phyloP scores from a whole-genome alignment of 2,888 invertebrate genomes.

The Encarsia formosa region DNA sequence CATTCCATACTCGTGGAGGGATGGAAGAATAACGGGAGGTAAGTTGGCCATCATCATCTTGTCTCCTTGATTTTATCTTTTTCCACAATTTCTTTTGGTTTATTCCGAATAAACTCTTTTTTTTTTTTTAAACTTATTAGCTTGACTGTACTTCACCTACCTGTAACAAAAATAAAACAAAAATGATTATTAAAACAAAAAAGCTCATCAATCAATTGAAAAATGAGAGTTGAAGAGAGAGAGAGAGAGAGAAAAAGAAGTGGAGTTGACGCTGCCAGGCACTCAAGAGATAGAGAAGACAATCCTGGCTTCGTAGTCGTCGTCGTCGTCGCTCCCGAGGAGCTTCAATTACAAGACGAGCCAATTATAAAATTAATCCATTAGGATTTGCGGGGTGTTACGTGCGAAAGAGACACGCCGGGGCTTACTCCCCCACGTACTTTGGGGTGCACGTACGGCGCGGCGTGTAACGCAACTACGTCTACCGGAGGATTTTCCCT shows the following conservation, averaged over 20 bases:
- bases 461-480: too few relatives aligned
- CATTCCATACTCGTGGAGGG: constrained; percentile 50
- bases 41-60: constrained; percentile 51
- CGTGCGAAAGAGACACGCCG: too few relatives aligned
- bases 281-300: too few relatives aligned
- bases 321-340: neutral
- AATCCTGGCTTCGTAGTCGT: too few relatives aligned
- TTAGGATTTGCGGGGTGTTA: constrained; percentile 37
- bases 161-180: constrained; percentile 40
- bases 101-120: neutral
- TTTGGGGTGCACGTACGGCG: too few relatives aligned
- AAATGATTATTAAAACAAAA: too few relatives aligned
- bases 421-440: too few relatives aligned
- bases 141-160: constrained; percentile 44
- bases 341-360: constrained; percentile 37
- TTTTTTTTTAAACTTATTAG: constrained; percentile 25
- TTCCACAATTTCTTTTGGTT: constrained; percentile 27
- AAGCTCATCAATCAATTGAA: too few relatives aligned
- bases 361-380: constrained; percentile 48
- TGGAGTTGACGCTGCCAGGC: too few relatives aligned
- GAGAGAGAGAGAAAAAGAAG: too few relatives aligned
- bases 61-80: constrained; percentile 27
- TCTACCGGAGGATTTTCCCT: too few relatives aligned
- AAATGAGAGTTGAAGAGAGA: too few relatives aligned
- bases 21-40: constrained; percentile 50